These are phyloP conservation scores for Dioctria rufipes DNA, from an alignment of 2,888 invertebrate genomes.

Conservation along the genomic window DNA sequence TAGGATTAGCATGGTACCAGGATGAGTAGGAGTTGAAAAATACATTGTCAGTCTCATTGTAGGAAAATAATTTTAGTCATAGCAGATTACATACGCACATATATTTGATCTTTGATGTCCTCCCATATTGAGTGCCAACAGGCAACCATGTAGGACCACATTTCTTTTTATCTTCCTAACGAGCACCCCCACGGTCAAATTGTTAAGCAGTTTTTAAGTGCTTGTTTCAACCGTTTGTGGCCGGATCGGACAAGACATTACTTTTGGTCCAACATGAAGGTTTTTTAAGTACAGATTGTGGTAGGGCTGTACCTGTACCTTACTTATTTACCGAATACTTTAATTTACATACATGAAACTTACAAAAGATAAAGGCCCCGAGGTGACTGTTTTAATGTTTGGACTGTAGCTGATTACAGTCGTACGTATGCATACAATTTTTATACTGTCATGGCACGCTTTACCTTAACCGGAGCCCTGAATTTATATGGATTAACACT, in stretches of 20 bases:
- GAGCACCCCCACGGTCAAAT: slow-evolving; percentile 27
- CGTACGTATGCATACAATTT: slow-evolving; percentile 40
- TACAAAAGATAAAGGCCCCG: slow-evolving; percentile 22
- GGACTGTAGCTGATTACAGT: slow-evolving; percentile 34
- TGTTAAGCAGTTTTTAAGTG: slow-evolving; percentile 12
- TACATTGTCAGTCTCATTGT: no score
- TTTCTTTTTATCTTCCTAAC: slow-evolving; percentile 1
- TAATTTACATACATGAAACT: slow-evolving; percentile 9
- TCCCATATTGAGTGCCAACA: slow-evolving; percentile 10
- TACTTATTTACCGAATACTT: neutral
- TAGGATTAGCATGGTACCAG: no score
- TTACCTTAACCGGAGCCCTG: neutral
- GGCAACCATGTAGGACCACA: slow-evolving; percentile 11
- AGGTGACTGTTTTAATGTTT: slow-evolving; percentile 22
- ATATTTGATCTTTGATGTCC: no score
- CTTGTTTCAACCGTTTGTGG: slow-evolving; percentile 17
- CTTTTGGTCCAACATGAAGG: neutral
- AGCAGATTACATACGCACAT: no score
- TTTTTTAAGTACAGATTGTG: neutral
- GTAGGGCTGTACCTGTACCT: neutral
- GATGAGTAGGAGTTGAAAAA: no score
- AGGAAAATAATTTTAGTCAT: no score
- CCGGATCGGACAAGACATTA: neutral
- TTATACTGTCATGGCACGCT: slow-evolving; percentile 13
- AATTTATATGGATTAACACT: slow-evolving; percentile 47